Evolutionary conservation across 2,797 vertebrate genomes (phyloP).

Genomic region (Jordanella pulchra): DNA sequence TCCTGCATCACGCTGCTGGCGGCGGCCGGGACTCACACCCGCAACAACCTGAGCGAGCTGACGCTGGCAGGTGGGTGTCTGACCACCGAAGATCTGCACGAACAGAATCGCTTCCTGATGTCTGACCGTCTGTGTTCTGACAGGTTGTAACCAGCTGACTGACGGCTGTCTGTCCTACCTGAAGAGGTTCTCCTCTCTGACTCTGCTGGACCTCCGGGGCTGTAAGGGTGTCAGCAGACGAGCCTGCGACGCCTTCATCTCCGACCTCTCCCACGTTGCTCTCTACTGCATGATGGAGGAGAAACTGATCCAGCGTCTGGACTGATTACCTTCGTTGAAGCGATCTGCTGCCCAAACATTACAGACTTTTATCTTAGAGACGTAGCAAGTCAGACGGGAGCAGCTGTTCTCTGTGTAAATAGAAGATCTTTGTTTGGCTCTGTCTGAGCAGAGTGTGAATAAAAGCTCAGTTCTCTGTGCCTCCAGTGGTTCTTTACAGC

Average conservation of each 20-base stretch:
- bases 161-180: conserved; percentile 91
- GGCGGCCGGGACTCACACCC: conserved; percentile 89
- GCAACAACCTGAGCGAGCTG: conserved; percentile 91
- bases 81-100: not conserved
- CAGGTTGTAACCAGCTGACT: conserved; percentile 93
- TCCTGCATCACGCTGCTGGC: conserved; percentile 90
- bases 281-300: conserved; percentile 96
- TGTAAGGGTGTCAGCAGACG: conserved; percentile 89
- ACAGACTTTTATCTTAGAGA: not conserved
- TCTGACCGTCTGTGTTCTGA: conserved; percentile 16
- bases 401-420: not conserved
- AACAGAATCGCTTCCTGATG: not conserved
- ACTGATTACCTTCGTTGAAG: too few relatives aligned
- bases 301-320: conserved; percentile 95
- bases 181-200: conserved; percentile 88
- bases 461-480: not conserved
- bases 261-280: conserved; percentile 92
- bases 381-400: too few relatives aligned
- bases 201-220: conserved; percentile 91
- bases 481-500: not conserved
- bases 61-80: conserved; percentile 86
- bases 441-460: not conserved
- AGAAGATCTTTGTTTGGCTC: not conserved
- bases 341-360: not conserved
- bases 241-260: conserved; percentile 94